Percentiles rank a stretch among this genome's conserved stretches.
Conservation (phyloP, 2,888 invertebrate species). For the Calameuta idolon region DNA sequence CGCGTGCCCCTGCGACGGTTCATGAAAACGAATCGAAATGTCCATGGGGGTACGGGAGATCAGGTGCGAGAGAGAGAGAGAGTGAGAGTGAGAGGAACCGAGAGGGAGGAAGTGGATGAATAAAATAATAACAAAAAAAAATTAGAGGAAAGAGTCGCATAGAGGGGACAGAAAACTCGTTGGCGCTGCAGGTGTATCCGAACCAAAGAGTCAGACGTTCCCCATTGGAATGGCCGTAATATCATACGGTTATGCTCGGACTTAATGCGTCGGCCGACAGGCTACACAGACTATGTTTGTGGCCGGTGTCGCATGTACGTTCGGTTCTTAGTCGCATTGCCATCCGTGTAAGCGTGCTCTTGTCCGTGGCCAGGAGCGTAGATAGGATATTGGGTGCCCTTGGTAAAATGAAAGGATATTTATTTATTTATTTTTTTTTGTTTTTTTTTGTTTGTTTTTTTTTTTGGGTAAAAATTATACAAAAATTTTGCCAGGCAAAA, state of each 20-base stretch:
- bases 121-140: not conserved
- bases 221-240: slow-evolving; percentile 46
- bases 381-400: not conserved
- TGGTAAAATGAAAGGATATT: not conserved
- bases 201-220: slow-evolving; percentile 14
- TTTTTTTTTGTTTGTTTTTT: too few relatives aligned
- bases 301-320: slow-evolving; percentile 47
- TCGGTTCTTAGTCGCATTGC: slow-evolving; percentile 21
- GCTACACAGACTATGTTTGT: slow-evolving; percentile 45
- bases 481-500: not conserved
- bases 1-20: slow-evolving; percentile 38
- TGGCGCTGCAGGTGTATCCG: slow-evolving; percentile 43
- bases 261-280: slow-evolving; percentile 46
- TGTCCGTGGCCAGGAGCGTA: slow-evolving; percentile 8
- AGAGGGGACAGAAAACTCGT: slow-evolving; percentile 2
- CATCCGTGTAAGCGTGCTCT: slow-evolving; percentile 13
- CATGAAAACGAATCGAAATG: not conserved
- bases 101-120: not conserved
- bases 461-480: not conserved
- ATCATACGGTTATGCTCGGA: slow-evolving; percentile 51
- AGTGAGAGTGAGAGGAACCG: slow-evolving; percentile 18
- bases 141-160: not conserved
- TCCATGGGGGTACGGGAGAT: slow-evolving; percentile 8
- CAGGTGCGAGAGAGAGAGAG: slow-evolving; percentile 17
- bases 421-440: too few relatives aligned